Base-by-base conservation (phyloP, 2,113 vertebrate genomes). In the Hepsetus odoe region DNA sequence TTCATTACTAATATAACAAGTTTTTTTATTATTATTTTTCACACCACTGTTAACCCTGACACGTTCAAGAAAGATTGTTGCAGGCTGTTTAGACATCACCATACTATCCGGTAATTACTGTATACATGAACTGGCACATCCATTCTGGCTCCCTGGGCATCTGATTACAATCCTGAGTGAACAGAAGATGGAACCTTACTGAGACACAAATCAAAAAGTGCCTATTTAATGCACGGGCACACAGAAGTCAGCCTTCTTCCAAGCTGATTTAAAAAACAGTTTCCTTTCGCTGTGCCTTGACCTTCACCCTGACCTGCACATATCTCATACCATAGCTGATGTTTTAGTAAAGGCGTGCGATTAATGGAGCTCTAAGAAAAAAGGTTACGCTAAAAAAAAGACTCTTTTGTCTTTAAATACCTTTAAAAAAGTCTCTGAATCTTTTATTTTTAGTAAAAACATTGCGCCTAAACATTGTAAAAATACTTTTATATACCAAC, bases 121-220 rank as follows among this genome's bases (percentile, higher is more conserved):
- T 22, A 72, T 51, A 80, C 56, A 40, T 69, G 77, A 73, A 64
- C 59, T 76, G 56, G 64, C 72, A 68, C 46, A 61, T 40, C 65
- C 55, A 68, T 33, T 65, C 32, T 33, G 30, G 70, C 75, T 76
- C 22, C 61, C 38, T 53, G 69, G 56, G 68, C 74, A 72, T 81
- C 70, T 75, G 71, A 81, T 81, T 81, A 76, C 66, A 35, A 70
- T 72, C 59, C 61, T 71, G 71, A 81, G 72, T 55, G 66, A 58
- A 53, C 64, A 59, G 44, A 72, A 67, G 75, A 58, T 56, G 26
- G 35, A 33, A 40, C 14, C 75, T 70, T 73, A 68, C 78, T 65
- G 73, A 65, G 77, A 64, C 64, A 66, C 72, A 76, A 81, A 82
- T 84, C 55, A 84, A 80, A 81, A 32, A 62, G 26, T 24, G 35